Percentiles rank a stretch among this genome's conserved stretches.
Evolutionary conservation across 2,888 invertebrate species (phyloP).

Genomic region (Xylocampa areola): DNA sequence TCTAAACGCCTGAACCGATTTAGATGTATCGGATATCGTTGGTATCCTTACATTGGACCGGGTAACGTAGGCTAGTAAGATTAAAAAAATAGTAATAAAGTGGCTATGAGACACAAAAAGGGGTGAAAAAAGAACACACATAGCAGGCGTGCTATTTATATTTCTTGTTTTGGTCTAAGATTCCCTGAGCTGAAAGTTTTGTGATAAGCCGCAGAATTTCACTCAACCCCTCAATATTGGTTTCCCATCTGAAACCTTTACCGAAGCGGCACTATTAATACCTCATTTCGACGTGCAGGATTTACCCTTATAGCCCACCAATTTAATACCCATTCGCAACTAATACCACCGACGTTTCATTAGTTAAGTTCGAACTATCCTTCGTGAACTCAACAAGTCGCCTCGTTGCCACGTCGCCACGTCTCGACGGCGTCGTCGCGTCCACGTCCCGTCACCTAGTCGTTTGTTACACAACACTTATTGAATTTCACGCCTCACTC

Average conservation of each 20-base stretch:
- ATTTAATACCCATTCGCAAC: slow-evolving; percentile 30
- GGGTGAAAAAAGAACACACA: too few species aligned
- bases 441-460: slow-evolving; percentile 50
- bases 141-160: too few species aligned
- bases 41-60: too few species aligned
- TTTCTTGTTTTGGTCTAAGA: too few species aligned
- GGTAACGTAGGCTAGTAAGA: too few species aligned
- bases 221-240: slow-evolving; percentile 18
- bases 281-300: slow-evolving; percentile 25
- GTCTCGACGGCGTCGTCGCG: slow-evolving; percentile 42
- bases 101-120: too few species aligned
- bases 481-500: slow-evolving; percentile 77
- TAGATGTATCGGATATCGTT: too few species aligned
- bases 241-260: slow-evolving; percentile 31
- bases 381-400: slow-evolving; percentile 66
- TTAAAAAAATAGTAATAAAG: too few species aligned
- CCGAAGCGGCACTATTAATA: slow-evolving; percentile 26
- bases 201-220: slow-evolving; percentile 1
- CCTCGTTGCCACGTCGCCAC: slow-evolving; percentile 40
- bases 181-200: not conserved
- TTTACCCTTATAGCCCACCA: slow-evolving; percentile 27
- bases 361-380: slow-evolving; percentile 46
- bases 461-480: slow-evolving; percentile 73
- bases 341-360: slow-evolving; percentile 47
- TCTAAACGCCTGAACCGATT: too few species aligned